These are phyloP conservation scores for Echiichthys vipera DNA, from an alignment of 2,797 vertebrate genomes.

Conservation along the genomic window DNA sequence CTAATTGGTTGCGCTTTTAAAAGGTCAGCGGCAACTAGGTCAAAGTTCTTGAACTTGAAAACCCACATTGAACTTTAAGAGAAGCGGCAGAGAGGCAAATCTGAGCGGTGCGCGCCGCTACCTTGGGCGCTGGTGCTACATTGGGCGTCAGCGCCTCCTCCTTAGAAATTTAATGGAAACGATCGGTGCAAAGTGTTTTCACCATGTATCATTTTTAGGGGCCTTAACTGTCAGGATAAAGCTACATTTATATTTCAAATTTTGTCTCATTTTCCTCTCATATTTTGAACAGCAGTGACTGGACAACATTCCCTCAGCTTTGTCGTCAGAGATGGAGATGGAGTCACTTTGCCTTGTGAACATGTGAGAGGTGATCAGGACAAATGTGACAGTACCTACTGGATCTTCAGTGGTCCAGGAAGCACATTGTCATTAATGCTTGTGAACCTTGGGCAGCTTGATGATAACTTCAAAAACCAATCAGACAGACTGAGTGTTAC, in stretches of 20 bases:
- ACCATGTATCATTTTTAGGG: too few relatives aligned
- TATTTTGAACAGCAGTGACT: neutral
- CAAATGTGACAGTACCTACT: accelerated
- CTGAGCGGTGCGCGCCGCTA: too few relatives aligned
- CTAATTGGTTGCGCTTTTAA: too few relatives aligned
- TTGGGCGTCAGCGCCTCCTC: too few relatives aligned
- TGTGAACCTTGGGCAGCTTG: accelerated
- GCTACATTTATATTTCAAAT: neutral
- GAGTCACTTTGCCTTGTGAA: slow-evolving; percentile 1
- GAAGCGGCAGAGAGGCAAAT: too few relatives aligned
- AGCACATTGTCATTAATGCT: accelerated
- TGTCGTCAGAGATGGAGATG: neutral
- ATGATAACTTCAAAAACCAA: accelerated
- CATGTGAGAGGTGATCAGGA: accelerated
- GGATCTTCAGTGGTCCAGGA: accelerated
- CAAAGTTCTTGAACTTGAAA: too few relatives aligned
- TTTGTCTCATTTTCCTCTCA: neutral
- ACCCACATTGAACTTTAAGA: too few relatives aligned
- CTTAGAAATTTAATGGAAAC: too few relatives aligned
- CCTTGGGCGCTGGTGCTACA: too few relatives aligned
- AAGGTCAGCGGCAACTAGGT: too few relatives aligned
- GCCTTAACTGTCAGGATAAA: too few relatives aligned
- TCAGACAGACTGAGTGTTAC: slow-evolving; percentile 7
- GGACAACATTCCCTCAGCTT: accelerated
- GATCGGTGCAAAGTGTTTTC: too few relatives aligned